phyloP scores from a whole-genome alignment of 2,888 invertebrate species.

The Calliscelio sp. region DNA sequence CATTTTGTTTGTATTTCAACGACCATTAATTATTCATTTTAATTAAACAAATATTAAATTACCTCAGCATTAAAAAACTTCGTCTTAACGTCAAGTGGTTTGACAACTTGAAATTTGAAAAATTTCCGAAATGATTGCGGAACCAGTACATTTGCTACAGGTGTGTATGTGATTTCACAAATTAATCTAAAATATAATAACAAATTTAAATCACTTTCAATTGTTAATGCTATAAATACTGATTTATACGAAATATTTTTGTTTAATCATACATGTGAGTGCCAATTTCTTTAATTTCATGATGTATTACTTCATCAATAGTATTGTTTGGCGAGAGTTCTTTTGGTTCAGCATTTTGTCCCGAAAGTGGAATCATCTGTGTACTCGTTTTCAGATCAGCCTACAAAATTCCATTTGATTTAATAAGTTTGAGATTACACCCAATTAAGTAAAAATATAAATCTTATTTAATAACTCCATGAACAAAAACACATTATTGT shows the following conservation, averaged over 20 bases:
- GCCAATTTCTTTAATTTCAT: constrained; percentile 99
- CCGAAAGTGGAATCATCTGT: constrained; percentile 93
- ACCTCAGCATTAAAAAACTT: constrained; percentile 98
- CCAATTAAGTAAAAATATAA: too few species aligned
- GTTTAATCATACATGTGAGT: constrained; percentile 93
- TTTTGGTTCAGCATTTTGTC: constrained; percentile 88
- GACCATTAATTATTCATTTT: too few species aligned
- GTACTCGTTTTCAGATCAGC: constrained; percentile 97
- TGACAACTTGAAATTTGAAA: constrained; percentile 99
- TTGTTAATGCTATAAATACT: too few species aligned
- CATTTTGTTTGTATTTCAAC: too few species aligned
- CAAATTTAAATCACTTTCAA: too few species aligned
- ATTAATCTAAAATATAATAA: constrained; percentile 94
- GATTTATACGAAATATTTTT: too few species aligned
- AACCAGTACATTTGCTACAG: constrained; percentile 88
- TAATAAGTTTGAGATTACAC: background rate
- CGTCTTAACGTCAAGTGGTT: constrained; percentile 99
- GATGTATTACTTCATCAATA: constrained; percentile 97
- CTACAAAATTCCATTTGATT: constrained; percentile 84
- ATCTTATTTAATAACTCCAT: too few species aligned
- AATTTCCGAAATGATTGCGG: constrained; percentile 97
- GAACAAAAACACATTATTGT: too few species aligned
- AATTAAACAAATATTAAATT: constrained; percentile 85
- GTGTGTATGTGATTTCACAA: constrained; percentile 97
- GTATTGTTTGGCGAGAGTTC: constrained; percentile 92